Conservation (phyloP, 2,113 vertebrate genomes). For the Anarhynchus alexandrinus region DNA sequence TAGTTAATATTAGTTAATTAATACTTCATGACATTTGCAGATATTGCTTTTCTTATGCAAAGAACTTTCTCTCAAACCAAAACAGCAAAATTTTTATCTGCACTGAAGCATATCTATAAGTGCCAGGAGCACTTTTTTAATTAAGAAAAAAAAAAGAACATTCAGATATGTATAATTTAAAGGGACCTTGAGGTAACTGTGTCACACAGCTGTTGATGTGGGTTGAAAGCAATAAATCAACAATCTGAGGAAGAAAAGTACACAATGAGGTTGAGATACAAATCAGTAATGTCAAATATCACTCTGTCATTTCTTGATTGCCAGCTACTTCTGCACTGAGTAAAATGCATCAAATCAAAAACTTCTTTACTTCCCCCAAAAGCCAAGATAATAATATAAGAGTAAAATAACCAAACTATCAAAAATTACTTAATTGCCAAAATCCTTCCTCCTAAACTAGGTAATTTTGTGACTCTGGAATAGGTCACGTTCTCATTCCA, state of each 20-base stretch:
- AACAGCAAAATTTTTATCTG: not conserved
- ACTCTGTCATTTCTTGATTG: not conserved
- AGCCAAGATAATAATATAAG: not conserved
- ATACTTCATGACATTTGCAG: not conserved
- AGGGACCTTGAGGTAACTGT: not conserved
- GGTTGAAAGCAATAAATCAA: not conserved
- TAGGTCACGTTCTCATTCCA: not conserved
- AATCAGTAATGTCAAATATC: not conserved
- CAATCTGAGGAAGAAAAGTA: not conserved
- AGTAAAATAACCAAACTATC: not conserved
- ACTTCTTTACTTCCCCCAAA: not conserved
- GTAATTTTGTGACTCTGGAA: not conserved
- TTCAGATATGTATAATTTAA: not conserved
- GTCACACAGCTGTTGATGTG: not conserved
- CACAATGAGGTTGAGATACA: not conserved
- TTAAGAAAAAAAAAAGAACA: not conserved
- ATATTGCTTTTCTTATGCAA: not conserved
- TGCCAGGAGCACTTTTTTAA: not conserved
- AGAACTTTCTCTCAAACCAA: not conserved
- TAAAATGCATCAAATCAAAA: not conserved
- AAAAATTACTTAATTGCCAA: not conserved
- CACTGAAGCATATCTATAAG: not conserved
- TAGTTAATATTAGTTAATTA: not conserved
- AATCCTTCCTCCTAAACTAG: not conserved
- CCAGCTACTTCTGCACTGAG: not conserved